phyloP scores from a whole-genome alignment of 1,140 invertebrate species.

The Heliconius hermathena region DNA sequence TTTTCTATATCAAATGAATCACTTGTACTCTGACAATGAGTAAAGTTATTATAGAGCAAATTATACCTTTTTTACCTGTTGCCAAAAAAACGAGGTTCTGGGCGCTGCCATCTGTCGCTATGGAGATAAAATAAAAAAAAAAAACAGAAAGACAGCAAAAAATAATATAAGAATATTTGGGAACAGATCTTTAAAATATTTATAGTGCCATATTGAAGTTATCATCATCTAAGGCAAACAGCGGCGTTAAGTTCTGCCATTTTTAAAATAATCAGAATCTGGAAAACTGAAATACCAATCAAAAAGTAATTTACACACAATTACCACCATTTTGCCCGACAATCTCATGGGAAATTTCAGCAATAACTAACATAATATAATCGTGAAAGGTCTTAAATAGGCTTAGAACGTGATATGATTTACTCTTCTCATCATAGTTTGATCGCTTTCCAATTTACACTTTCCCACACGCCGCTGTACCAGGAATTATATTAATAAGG shows the following conservation, averaged over 20 bases:
- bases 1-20: too few relatives aligned
- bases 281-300: not conserved
- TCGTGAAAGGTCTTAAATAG: not conserved
- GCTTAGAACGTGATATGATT: slow-evolving; percentile 6
- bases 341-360: slow-evolving; percentile 6
- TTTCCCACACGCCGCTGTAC: not conserved
- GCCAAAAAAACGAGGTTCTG: not conserved
- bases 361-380: not conserved
- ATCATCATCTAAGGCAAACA: not conserved
- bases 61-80: not conserved
- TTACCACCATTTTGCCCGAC: not conserved
- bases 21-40: not conserved
- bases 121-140: not conserved
- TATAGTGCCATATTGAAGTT: not conserved
- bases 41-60: not conserved
- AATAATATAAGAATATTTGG: not conserved
- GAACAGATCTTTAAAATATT: not conserved
- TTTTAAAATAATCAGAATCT: not conserved
- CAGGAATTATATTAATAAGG: not conserved
- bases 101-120: not conserved
- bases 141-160: not conserved
- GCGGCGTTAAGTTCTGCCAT: not conserved
- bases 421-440: not conserved
- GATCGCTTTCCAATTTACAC: slow-evolving; percentile 8
- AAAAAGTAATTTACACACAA: not conserved